phyloP scores from a whole-genome alignment of 2,113 vertebrate species.

The Hylia prasina region DNA sequence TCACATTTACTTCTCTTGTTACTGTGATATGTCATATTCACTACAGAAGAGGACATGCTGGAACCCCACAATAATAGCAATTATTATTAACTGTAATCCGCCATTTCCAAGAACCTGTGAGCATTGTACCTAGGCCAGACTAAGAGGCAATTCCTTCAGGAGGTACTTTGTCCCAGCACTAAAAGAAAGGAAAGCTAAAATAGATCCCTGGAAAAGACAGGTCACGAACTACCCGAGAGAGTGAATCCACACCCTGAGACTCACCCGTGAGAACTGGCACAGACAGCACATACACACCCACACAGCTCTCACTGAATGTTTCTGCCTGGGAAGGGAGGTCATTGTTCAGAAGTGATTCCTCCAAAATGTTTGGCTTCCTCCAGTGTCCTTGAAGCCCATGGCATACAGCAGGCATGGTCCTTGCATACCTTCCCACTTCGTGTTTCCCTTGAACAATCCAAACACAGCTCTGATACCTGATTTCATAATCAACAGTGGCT shows the following conservation, averaged over 20 bases:
- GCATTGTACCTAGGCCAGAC: neutral
- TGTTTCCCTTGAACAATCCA: neutral
- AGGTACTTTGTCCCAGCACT: neutral
- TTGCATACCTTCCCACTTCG: rapidly evolving
- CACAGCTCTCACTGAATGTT: neutral
- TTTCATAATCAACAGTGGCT: neutral
- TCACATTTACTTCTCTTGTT: neutral
- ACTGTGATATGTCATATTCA: neutral
- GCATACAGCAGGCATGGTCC: neutral
- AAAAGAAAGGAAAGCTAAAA: neutral
- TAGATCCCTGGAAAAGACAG: neutral
- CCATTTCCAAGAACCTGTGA: neutral
- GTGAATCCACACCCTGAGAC: neutral
- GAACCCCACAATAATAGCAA: neutral
- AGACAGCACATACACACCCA: rapidly evolving
- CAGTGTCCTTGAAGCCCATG: neutral
- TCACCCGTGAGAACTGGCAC: rapidly evolving
- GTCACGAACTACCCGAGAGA: neutral
- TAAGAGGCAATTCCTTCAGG: neutral
- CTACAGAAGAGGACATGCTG: neutral
- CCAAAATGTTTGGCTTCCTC: neutral
- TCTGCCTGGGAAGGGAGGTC: neutral
- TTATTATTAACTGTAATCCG: too few species aligned
- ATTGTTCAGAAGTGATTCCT: neutral
- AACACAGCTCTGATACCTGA: neutral